Evolutionary conservation across 2,113 vertebrate genomes (phyloP).

Genomic region (Epinephelus moara): DNA sequence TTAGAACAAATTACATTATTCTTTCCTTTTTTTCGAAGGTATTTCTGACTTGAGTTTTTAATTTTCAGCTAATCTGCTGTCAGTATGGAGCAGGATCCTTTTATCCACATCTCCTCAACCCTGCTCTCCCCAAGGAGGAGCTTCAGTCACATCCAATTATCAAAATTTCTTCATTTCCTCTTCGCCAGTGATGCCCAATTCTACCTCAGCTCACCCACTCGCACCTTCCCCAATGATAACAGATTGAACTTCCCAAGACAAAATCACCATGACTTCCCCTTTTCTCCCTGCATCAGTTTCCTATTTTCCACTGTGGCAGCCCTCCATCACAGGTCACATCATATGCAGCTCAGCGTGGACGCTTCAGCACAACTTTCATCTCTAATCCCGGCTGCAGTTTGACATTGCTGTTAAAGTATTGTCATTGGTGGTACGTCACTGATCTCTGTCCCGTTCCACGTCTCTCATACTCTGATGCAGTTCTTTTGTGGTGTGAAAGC

Average conservation of each 20-base stretch:
- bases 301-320: not conserved
- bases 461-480: no score
- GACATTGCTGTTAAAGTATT: not conserved
- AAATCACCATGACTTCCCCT: conserved; percentile 6
- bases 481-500: no score
- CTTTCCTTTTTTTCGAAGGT: not conserved
- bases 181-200: not conserved
- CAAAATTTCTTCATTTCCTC: conserved; percentile 28
- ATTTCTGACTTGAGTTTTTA: not conserved
- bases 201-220: not conserved
- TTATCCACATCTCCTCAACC: conserved; percentile 24
- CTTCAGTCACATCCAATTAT: conserved; percentile 31
- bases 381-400: not conserved
- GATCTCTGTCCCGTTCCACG: no score
- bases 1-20: conserved; percentile 5
- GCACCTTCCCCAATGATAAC: conserved; percentile 1
- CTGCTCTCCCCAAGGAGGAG: conserved; percentile 20
- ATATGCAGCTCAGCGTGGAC: not conserved
- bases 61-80: conserved; percentile 30
- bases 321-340: not conserved
- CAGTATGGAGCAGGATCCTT: conserved; percentile 15
- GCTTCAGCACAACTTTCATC: not conserved
- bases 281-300: not conserved
- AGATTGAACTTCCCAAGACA: not conserved
- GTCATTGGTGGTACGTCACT: no score